Evolutionary conservation across 2,797 vertebrate species (phyloP).

Genomic region (Kryptolebias ocellatus): DNA sequence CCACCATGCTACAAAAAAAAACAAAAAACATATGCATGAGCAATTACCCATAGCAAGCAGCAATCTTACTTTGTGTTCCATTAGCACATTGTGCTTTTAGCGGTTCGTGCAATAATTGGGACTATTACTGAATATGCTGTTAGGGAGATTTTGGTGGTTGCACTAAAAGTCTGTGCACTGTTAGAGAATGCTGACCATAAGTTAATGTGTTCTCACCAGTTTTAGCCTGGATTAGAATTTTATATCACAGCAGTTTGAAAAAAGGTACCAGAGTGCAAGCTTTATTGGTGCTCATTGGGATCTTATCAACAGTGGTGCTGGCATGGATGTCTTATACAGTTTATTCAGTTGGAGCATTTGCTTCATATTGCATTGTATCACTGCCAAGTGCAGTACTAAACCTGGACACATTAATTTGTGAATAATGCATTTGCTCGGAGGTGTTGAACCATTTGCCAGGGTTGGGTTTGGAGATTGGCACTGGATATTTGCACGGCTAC

Average conservation of each 20-base stretch:
- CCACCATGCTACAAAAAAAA: slow-evolving; percentile 3
- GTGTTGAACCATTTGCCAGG: slow-evolving; percentile 46
- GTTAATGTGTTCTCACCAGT: slow-evolving; percentile 43
- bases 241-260: slow-evolving; percentile 63
- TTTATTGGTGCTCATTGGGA: slow-evolving; percentile 55
- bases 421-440: slow-evolving; percentile 68
- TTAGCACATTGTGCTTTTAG: slow-evolving; percentile 54
- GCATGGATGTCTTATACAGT: slow-evolving; percentile 48
- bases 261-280: slow-evolving; percentile 40
- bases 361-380: slow-evolving; percentile 64
- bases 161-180: slow-evolving; percentile 16
- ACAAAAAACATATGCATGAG: slow-evolving; percentile 35
- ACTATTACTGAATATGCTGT: slow-evolving; percentile 54
- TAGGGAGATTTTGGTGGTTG: slow-evolving; percentile 38
- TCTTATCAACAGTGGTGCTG: slow-evolving; percentile 55
- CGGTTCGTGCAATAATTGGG: slow-evolving; percentile 62
- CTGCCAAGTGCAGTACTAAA: slow-evolving; percentile 52
- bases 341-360: slow-evolving; percentile 56
- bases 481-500: slow-evolving; percentile 49
- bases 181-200: slow-evolving; percentile 48
- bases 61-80: slow-evolving; percentile 36
- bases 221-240: slow-evolving; percentile 55
- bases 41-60: slow-evolving; percentile 41
- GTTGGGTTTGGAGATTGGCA: slow-evolving; percentile 28
- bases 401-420: slow-evolving; percentile 64